Evolutionary conservation across 1,140 invertebrate genomes (phyloP).

Genomic region (Stegodyphus dumicola): DNA sequence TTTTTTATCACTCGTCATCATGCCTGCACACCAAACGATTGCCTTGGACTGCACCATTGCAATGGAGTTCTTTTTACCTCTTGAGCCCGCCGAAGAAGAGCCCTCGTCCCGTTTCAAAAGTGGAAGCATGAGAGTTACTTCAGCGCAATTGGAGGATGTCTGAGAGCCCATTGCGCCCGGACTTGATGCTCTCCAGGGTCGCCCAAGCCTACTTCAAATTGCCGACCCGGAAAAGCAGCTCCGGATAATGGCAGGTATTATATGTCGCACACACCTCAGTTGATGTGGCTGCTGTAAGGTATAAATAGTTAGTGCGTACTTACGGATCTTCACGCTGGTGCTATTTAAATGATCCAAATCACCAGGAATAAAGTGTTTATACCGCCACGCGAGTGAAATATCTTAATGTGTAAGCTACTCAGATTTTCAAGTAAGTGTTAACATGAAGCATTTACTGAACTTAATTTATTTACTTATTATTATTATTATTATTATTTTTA

Average conservation of each 20-base stretch:
- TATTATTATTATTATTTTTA: no score
- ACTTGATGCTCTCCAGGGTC: conserved; percentile 45
- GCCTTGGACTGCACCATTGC: neutral
- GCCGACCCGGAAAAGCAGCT: conserved; percentile 40
- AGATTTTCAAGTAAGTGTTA: no score
- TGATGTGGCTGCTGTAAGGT: no score
- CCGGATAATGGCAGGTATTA: conserved; percentile 49
- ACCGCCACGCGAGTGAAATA: no score
- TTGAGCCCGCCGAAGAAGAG: conserved; percentile 31
- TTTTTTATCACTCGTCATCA: neutral
- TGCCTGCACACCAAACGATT: neutral
- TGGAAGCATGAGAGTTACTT: conserved; percentile 49
- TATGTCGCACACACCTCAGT: neutral
- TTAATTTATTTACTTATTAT: no score
- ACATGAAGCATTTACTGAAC: no score
- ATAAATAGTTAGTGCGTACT: no score
- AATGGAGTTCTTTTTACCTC: conserved; percentile 11
- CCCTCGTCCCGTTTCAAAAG: conserved; percentile 47
- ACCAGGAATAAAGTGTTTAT: no score
- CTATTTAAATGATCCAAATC: no score
- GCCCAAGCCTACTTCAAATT: conserved; percentile 46
- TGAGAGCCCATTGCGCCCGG: conserved; percentile 29
- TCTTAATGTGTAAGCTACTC: no score
- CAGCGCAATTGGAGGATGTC: conserved; percentile 48
- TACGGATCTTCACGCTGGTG: no score